Evolutionary conservation across 2,113 vertebrate genomes (phyloP), one percentile per base, ranked within the genome.

Genomic region (Epinephelus moara): DNA sequence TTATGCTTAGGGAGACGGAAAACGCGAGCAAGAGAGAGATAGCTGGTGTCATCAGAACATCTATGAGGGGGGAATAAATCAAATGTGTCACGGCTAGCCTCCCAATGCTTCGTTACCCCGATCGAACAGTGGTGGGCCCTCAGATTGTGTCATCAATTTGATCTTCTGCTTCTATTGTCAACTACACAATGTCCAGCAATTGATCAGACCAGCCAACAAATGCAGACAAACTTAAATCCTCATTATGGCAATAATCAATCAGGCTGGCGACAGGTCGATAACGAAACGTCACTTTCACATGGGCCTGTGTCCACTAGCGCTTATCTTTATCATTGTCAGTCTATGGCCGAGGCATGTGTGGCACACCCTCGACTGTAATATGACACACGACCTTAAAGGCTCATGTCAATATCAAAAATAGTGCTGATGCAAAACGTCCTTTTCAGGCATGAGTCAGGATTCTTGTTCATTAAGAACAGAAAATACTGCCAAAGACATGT

Each of bases 241-340:
- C 89, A 94, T 95, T 94, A 95, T 89, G 89, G 73, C 69, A 55
- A 93, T 92, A 94, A 95, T 95, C 92, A 93, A 95, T 95, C 93
- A 91, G 80, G 73, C 79, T 59, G 19, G 69, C 30, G 78, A 81
- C 75, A 82, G 88, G 88, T 95, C 92, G 86, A 95, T 94, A 87
- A 78, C 13, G 47, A 79, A 82, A 70, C 55, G 74, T 90, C 78
- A 84, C 77, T 89, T 90, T 88, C 59, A 89, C 87, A 92, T 89
- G 82, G 82, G 70, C 70, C 80, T 18, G 89, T 87, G 87, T 89
- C 87, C 68, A 81, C 66, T 82, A 74, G 83, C 40, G 33, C 74
- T 85, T 70, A 78, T 93, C 85, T 93, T 84, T 78, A 88, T 93
- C 88, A 80, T 75, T 90, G 88, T 91, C 88, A 84, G 69, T 80